phyloP scores from a whole-genome alignment of 2,797 vertebrate genomes.

The Girardinus metallicus region DNA sequence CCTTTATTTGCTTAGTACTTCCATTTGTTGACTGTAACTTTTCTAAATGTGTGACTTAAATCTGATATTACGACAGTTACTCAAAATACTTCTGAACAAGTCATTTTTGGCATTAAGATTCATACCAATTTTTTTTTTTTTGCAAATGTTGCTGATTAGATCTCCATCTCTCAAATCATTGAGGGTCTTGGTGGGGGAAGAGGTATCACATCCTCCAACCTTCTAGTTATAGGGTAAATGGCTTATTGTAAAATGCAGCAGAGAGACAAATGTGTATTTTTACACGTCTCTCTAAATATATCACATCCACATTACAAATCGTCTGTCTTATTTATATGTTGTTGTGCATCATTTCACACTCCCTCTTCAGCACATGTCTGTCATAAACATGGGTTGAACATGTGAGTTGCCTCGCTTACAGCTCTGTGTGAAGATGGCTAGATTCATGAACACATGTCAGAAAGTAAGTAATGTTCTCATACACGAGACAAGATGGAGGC shows the following conservation, averaged over 20 bases:
- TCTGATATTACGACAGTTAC: neutral
- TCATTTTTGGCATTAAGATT: neutral
- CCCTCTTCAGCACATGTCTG: neutral
- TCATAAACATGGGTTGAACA: neutral
- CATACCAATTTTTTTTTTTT: conserved; percentile 1
- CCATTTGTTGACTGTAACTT: neutral
- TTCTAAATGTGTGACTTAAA: neutral
- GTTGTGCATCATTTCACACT: neutral
- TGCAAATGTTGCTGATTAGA: conserved; percentile 70
- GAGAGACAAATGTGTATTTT: conserved; percentile 8
- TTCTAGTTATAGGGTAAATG: conserved; percentile 55
- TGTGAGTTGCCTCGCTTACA: neutral
- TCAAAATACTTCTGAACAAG: neutral
- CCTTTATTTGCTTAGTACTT: neutral
- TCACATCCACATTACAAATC: neutral
- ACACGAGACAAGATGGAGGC: conserved; percentile 10
- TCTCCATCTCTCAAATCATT: conserved; percentile 70
- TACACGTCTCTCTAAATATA: conserved; percentile 7
- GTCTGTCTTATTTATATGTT: neutral
- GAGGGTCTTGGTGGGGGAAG: conserved; percentile 35
- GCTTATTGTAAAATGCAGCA: conserved; percentile 31
- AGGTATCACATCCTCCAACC: conserved; percentile 27
- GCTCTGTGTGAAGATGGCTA: neutral
- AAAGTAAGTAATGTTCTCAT: neutral
- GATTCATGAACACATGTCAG: conserved; percentile 12